phyloP scores from a whole-genome alignment of 1,140 invertebrate genomes.

The Drosophila tropicalis region DNA sequence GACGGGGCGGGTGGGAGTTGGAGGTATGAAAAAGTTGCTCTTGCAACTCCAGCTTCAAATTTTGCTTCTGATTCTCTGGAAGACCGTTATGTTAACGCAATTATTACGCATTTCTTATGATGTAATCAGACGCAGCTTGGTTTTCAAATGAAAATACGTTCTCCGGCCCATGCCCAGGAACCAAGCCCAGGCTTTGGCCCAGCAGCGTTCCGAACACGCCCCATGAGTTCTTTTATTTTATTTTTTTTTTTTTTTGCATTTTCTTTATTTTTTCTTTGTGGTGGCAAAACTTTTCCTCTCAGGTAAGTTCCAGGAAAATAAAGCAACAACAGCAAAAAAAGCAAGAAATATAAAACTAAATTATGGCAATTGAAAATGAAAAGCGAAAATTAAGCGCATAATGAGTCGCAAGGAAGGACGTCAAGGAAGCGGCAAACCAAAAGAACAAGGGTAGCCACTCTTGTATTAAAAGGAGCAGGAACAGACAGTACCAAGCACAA shows the following conservation, averaged over 20 bases:
- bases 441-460: slow-evolving; percentile 14
- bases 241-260: neutral
- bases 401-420: slow-evolving; percentile 55
- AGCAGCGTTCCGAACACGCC: neutral
- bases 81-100: slow-evolving; percentile 77
- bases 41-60: slow-evolving; percentile 7
- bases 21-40: slow-evolving; percentile 21
- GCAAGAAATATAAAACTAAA: slow-evolving; percentile 76
- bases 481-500: slow-evolving; percentile 24
- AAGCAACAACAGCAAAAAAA: slow-evolving; percentile 34
- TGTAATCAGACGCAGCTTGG: slow-evolving; percentile 79
- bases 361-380: slow-evolving; percentile 83
- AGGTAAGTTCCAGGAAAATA: slow-evolving; percentile 54
- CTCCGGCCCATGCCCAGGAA: slow-evolving; percentile 5
- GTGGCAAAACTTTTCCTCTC: slow-evolving; percentile 36
- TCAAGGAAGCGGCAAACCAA: neutral
- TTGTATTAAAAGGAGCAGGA: slow-evolving; percentile 69
- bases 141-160: slow-evolving; percentile 76
- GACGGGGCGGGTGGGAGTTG: neutral
- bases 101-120: slow-evolving; percentile 82
- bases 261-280: slow-evolving; percentile 3
- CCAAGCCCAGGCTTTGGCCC: slow-evolving; percentile 28
- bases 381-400: slow-evolving; percentile 83
- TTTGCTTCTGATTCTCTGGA: slow-evolving; percentile 23
- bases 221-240: slow-evolving; percentile 24